phyloP scores from a whole-genome alignment of 2,797 vertebrate species.

The Valencia hispanica region DNA sequence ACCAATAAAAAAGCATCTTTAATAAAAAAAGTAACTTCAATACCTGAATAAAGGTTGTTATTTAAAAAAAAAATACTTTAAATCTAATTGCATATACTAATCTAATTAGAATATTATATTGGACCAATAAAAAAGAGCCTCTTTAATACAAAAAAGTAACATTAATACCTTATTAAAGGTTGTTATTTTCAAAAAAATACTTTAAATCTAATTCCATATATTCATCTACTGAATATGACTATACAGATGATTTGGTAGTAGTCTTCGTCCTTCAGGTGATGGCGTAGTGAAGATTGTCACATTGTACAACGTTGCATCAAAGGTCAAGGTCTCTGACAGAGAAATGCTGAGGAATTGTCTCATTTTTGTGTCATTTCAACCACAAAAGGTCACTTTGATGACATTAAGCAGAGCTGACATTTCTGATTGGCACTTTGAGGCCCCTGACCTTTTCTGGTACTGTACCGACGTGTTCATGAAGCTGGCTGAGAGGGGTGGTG shows the following conservation, averaged over 20 bases:
- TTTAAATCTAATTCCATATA: neutral
- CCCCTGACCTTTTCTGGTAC: constrained; percentile 77
- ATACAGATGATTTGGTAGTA: constrained; percentile 11
- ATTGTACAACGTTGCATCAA: constrained; percentile 73
- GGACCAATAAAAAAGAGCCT: neutral
- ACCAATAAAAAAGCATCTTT: neutral
- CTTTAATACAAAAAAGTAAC: neutral
- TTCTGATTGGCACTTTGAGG: constrained; percentile 77
- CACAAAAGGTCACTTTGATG: constrained; percentile 83
- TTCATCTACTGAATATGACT: neutral
- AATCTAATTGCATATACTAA: neutral
- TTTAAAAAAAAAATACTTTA: neutral
- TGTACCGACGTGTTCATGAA: neutral
- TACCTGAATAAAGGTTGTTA: neutral
- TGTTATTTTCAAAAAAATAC: neutral
- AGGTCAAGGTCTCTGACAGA: constrained; percentile 76
- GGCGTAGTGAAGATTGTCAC: constrained; percentile 58
- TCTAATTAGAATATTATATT: neutral
- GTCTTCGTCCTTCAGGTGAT: constrained; percentile 25
- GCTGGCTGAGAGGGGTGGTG: neutral
- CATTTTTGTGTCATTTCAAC: constrained; percentile 68
- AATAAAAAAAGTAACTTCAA: neutral
- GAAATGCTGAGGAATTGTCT: constrained; percentile 64
- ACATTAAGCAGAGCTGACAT: constrained; percentile 78
- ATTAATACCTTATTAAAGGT: neutral